Conservation (phyloP, 2,888 invertebrate species). For the Limenitis camilla region DNA sequence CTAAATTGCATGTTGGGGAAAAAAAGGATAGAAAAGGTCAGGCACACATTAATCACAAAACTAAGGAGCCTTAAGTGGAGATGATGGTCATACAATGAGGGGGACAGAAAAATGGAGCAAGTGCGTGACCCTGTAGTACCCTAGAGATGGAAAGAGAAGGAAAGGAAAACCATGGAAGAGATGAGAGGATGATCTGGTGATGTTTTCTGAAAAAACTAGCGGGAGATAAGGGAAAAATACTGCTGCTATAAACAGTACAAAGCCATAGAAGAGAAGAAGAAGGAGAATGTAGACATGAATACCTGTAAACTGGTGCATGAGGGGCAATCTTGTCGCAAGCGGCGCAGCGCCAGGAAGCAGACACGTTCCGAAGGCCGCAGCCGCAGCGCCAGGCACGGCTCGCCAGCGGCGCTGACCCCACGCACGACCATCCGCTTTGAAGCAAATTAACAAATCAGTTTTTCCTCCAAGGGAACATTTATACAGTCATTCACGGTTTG, state of each 20-base stretch:
- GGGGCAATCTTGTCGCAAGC: conserved; percentile 68
- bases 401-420: conserved; percentile 68
- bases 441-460: conserved; percentile 1
- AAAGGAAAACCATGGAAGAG: too few species aligned
- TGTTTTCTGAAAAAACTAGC: too few species aligned
- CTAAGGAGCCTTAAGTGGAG: too few species aligned
- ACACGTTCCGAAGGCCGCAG: conserved; percentile 67
- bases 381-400: conserved; percentile 66
- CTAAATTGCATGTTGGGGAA: too few species aligned
- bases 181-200: too few species aligned
- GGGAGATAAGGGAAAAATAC: too few species aligned
- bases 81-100: too few species aligned
- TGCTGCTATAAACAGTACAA: not conserved
- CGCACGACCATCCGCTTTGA: conserved; percentile 65
- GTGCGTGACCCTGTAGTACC: too few species aligned
- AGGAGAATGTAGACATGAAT: not conserved
- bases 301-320: conserved; percentile 69
- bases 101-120: too few species aligned
- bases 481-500: not conserved
- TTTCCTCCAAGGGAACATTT: not conserved
- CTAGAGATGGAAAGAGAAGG: too few species aligned
- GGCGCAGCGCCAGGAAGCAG: conserved; percentile 69
- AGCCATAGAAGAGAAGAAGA: not conserved
- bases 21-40: too few species aligned
- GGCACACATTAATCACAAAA: too few species aligned